Evolutionary conservation across 1,140 invertebrate genomes (phyloP), one percentile per base, ranked within the genome.

Genomic region (Daktulosphaira vitifoliae): DNA sequence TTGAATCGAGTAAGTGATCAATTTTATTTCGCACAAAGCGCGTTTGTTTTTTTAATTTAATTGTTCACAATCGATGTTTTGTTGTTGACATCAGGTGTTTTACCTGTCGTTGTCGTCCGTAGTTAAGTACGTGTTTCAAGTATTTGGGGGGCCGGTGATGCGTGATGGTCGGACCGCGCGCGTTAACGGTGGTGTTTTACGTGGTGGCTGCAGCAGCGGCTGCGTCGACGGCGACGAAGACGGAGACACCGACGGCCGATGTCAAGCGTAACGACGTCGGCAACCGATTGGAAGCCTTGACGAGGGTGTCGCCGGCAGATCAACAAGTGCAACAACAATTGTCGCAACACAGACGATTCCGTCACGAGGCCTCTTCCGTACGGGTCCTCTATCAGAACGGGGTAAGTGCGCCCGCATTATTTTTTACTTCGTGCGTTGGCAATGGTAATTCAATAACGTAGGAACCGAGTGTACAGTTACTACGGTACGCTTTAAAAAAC

Each of bases 121-220:
- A 33, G 29, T 33, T 33, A 6, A 11, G 11, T 13, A 4, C 23
- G 53, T 44, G 22, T 6, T 33, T 6, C 29, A 33, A 33, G 29
- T 33, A 33, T 26, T 44, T 26, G n/a, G 18, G 38, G 13, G 23
- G 42, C 56, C n/a, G 56, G 56, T 62, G 39, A 48, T 62, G 56
- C 56, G 56, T 29, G 42, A 62, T 62, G 56, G 42, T 62, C 56
- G 42, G 42, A 62, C 26, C 56, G 23, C 53, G 53, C 9, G 53
- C 23, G 42, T 4, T 29, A 46, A 29, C 42, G 4, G 25, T 62
- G 18, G 26, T 15, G 42, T 48, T 62, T 15, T 22, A 13, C 42
- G 18, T n/a, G 39, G 26, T 7, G 56, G 42, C 11, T n/a, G 15
- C n/a, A 13, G 3, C 16, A n/a, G 26, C 25, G 18, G 3, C 16